Evolutionary conservation across 2,888 invertebrate species (phyloP), one percentile per base, ranked within the genome.

Genomic region (Agriopis aurantiaria): DNA sequence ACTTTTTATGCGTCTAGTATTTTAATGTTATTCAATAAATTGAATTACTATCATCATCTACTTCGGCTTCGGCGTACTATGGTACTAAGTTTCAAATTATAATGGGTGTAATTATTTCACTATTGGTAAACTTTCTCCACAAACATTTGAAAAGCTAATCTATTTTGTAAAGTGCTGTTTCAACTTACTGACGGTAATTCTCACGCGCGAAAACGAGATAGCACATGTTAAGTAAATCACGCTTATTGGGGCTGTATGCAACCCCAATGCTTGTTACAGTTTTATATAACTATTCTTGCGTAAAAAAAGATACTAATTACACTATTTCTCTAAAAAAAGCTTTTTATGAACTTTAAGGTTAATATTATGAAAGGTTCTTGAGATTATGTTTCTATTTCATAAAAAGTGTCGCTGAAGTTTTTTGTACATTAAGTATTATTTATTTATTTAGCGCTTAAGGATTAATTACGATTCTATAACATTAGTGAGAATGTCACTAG

Each of bases 381-480:
- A 62, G 62, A 68, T 59, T 63, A 68, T 59, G 59, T 70, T 60
- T 17, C 3, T 43, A n/a, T 17, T 51, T 11, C 51, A 41, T 52
- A 61, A 73, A 71, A 70, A 69, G 57, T 70, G 66, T 71, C 64
- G 72, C 78, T 84, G 82, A 83, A 84, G 85, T 81, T 82, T 77
- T 64, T 74, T 92, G 89, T 92, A 91, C 81, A 89, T 91, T 93
- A 92, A n/a, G 92, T 93, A 93, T 93, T 93, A 93, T 92, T 93
- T 93, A 93, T 93, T 93, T 90, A 90, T 87, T 88, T 92, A 93
- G 92, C 77, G 88, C 88, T 85, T 93, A 92, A 91, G 91, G 80
- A 87, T 86, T 85, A 86, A 84, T 88, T 92, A 91, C 88, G 87
- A 91, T 88, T 80, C 82, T 82, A 78, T 83, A 77, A 74, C 48